phyloP scores from a whole-genome alignment of 1,140 invertebrate genomes.

The Lysiphlebus fabarum region DNA sequence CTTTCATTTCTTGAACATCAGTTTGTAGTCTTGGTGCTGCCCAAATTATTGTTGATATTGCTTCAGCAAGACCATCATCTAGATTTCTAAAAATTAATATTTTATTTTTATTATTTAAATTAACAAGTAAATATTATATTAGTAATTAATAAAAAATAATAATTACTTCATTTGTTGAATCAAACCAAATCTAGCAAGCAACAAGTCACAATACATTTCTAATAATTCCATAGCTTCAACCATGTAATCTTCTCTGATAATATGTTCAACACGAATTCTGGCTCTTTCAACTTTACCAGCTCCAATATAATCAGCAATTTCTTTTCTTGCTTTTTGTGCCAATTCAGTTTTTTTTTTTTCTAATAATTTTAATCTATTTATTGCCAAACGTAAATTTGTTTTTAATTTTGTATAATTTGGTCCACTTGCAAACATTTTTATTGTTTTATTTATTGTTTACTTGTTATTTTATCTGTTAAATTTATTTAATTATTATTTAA shows the following conservation, averaged over 20 bases:
- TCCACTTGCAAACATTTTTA: constrained; percentile 78
- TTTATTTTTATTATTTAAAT: neutral
- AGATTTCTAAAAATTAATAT: constrained; percentile 65
- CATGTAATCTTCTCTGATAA: constrained; percentile 97
- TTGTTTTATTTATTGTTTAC: constrained; percentile 5
- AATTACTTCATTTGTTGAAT: constrained; percentile 94
- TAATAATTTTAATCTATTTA: constrained; percentile 90
- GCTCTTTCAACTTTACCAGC: constrained; percentile 89
- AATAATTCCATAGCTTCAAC: constrained; percentile 99
- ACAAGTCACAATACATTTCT: constrained; percentile 98
- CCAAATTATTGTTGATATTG: constrained; percentile 96
- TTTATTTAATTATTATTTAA: too few relatives aligned
- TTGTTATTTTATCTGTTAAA: too few relatives aligned
- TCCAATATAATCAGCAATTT: constrained; percentile 95
- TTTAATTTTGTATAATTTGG: constrained; percentile 94
- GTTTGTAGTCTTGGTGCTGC: constrained; percentile 84
- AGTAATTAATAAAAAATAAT: constrained; percentile 10
- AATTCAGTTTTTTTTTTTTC: constrained; percentile 99
- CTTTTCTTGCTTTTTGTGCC: constrained; percentile 90
- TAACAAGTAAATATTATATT: neutral
- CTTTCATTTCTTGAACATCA: constrained; percentile 85
- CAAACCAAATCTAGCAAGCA: constrained; percentile 95
- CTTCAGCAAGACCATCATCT: constrained; percentile 92
- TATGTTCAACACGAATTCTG: constrained; percentile 96
- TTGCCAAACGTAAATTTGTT: constrained; percentile 88